Conservation (phyloP, 1,140 invertebrate genomes). For the Drepana arcuata region DNA sequence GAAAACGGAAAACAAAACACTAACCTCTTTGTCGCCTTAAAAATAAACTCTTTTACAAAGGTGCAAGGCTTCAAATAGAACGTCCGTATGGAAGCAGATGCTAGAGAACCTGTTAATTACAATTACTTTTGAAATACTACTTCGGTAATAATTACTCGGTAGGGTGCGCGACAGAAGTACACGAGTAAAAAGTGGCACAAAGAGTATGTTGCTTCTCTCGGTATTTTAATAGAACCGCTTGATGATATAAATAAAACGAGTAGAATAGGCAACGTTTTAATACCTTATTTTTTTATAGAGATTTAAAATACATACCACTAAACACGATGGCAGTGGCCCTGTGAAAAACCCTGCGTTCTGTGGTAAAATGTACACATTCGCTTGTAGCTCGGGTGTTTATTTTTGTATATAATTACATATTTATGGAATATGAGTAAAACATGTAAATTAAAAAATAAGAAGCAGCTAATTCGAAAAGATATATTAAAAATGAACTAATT, state of each 20-base stretch:
- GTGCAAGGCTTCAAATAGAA: neutral
- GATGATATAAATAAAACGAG: slow-evolving; percentile 17
- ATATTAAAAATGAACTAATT: too few relatives aligned
- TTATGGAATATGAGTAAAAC: too few relatives aligned
- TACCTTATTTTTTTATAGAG: too few relatives aligned
- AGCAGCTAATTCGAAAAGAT: too few relatives aligned
- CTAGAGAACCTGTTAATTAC: slow-evolving; percentile 39
- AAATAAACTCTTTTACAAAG: neutral
- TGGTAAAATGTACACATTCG: too few relatives aligned
- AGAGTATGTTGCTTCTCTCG: slow-evolving; percentile 21
- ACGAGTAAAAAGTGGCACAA: slow-evolving; percentile 30
- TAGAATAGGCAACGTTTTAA: too few relatives aligned
- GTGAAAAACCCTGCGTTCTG: too few relatives aligned
- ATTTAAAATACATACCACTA: too few relatives aligned
- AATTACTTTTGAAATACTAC: slow-evolving; percentile 45
- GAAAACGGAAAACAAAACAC: slow-evolving; percentile 24
- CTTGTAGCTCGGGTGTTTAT: too few relatives aligned
- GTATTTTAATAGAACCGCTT: slow-evolving; percentile 34
- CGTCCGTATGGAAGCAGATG: slow-evolving; percentile 27
- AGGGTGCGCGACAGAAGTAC: slow-evolving; percentile 36
- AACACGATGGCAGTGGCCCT: too few relatives aligned
- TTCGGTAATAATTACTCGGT: slow-evolving; percentile 38
- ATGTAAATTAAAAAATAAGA: too few relatives aligned
- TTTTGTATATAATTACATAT: too few relatives aligned
- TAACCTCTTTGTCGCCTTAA: neutral